Evolutionary conservation across 2,888 invertebrate genomes (phyloP), one percentile per base, ranked within the genome.

Genomic region (Himalopsyche tibetana): DNA sequence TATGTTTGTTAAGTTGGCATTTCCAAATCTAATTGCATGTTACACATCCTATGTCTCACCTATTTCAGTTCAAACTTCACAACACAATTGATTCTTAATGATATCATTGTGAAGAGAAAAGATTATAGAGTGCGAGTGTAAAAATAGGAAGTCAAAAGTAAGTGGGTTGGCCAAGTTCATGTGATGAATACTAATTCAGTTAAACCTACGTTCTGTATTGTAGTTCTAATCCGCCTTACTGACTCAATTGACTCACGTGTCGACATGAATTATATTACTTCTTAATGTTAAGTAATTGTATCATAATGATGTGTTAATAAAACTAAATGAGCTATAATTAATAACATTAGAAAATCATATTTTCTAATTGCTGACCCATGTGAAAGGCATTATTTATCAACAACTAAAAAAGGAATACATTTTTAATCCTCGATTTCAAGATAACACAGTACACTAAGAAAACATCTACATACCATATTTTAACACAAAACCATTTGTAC

Each of bases 141-240:
- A 85, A 87, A 83, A 82, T 63, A 80, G 84, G 85, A 84, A 85
- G 82, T 84, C 79, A 82, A 85, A 87, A 84, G 55, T 36, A 85
- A 85, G 84, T 87, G 63, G 85, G 84, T 84, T 82, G 56, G 83
- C 51, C 45, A 79, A 85, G 85, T 84, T 82, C 85, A 69, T 45
- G 84, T 56, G 83, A 85, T 84, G 87, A 87, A 87, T 87, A 87
- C 84, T 82, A 85, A 87, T 74, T 81, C 82, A 56, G 55, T 80
- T 28, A 45, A 56, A 74, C 69, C 82, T 40, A 79, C 69, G 17
- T 84, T 17, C 19, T 51, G 17, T 38, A 40, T 28, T 15, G 17
- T 36, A 69, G 63, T 83, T 63, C 9, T 19, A 69, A 36, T 36
- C 69, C 69, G 69, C 19, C 69, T 28, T 45, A 9, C 45, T 9